A percentile compares a stretch with the other conserved stretches of the same genome.
Evolutionary conservation across 2,113 vertebrate species (phyloP).

Genomic region (Calcarius ornatus): DNA sequence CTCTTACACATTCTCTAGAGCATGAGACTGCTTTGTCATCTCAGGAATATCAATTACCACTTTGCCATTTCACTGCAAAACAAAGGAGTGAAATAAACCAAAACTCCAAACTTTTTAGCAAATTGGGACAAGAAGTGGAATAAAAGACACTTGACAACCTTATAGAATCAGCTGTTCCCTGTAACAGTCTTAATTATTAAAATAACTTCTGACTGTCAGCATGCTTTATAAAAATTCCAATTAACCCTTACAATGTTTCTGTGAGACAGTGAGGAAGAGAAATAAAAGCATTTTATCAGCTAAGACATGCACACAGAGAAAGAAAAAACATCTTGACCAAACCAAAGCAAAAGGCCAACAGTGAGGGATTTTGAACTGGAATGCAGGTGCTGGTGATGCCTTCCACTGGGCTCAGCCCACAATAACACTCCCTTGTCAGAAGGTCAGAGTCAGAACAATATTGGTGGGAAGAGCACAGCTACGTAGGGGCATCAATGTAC

Average conservation of each 20-base stretch:
- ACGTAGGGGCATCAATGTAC: not conserved
- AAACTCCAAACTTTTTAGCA: not conserved
- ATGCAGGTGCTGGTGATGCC: not conserved
- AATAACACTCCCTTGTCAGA: conserved; percentile 4
- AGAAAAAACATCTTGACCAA: not conserved
- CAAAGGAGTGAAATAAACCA: not conserved
- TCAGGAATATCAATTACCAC: not conserved
- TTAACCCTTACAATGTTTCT: not conserved
- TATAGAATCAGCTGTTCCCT: not conserved
- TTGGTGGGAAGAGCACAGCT: conserved; percentile 31
- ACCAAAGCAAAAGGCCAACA: not conserved
- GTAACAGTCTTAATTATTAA: not conserved
- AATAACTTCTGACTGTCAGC: not conserved
- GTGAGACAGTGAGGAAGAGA: not conserved
- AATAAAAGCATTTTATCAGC: not conserved
- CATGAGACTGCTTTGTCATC: not conserved
- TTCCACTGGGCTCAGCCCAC: not conserved
- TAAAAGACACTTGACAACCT: not conserved
- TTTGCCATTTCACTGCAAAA: not conserved
- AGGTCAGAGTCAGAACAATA: conserved; percentile 2
- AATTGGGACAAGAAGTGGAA: not conserved
- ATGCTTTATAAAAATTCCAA: not conserved
- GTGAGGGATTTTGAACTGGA: not conserved
- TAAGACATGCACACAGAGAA: not conserved
- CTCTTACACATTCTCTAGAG: not conserved